Evolutionary conservation across 2,113 vertebrate genomes (phyloP).

Genomic region (Propithecus coquereli): DNA sequence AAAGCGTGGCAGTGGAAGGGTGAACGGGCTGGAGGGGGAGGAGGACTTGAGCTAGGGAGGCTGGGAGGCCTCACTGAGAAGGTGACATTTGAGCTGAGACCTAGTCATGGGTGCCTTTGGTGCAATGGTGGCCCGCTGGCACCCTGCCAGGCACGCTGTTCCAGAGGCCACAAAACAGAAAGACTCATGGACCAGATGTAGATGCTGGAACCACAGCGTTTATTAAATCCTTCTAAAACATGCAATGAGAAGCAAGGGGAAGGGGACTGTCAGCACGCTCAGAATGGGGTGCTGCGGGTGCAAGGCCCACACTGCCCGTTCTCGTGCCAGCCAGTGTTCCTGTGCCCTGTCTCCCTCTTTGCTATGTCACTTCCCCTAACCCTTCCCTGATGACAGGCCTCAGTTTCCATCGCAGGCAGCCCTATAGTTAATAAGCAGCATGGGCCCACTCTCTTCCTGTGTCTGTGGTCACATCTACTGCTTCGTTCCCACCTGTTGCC

Average conservation of each 20-base stretch:
- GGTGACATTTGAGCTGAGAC: not conserved
- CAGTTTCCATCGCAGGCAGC: not conserved
- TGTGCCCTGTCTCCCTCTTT: not conserved
- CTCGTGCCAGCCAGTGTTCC: not conserved
- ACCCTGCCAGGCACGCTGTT: not conserved
- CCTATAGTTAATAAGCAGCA: not conserved
- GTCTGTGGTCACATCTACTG: not conserved
- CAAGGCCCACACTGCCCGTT: fast-evolving
- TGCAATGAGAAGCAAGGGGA: not conserved
- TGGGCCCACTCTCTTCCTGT: not conserved
- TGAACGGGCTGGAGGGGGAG: not conserved
- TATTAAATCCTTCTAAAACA: no score
- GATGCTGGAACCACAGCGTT: fast-evolving
- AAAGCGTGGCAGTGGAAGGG: not conserved
- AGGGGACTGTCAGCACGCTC: not conserved
- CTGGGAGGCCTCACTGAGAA: no score
- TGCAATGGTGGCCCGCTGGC: not conserved
- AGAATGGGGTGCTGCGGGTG: no score
- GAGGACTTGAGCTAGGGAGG: not conserved
- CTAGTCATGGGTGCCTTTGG: not conserved
- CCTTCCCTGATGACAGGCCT: no score
- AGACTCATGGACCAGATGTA: not conserved
- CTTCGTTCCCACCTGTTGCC: not conserved
- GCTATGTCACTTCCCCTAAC: not conserved
- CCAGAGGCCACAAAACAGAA: not conserved